These are phyloP conservation scores for Suncus etruscus DNA, from an alignment of 2,113 vertebrate species.

Conservation along the genomic window DNA sequence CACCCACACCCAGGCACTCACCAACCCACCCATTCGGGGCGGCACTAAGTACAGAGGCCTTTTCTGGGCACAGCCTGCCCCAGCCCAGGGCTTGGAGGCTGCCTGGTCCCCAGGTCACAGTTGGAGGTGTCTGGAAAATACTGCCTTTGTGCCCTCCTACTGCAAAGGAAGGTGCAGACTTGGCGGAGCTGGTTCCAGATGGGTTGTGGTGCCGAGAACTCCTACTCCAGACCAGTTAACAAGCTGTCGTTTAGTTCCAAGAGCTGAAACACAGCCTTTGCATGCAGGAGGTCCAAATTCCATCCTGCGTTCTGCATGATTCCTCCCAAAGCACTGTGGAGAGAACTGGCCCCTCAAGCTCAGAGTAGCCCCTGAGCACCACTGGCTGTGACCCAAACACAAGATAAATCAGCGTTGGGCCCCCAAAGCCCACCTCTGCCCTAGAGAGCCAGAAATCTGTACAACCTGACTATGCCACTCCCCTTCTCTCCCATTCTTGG, in stretches of 20 bases:
- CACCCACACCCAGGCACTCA: neutral
- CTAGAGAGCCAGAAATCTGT: neutral
- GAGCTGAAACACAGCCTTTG: too few species aligned
- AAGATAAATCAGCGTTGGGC: too few species aligned
- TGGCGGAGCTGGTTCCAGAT: neutral
- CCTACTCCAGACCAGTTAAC: neutral
- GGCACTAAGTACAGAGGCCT: neutral
- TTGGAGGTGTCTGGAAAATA: neutral
- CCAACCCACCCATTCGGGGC: neutral
- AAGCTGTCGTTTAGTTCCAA: too few species aligned
- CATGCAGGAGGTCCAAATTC: too few species aligned
- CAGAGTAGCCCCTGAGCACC: too few species aligned
- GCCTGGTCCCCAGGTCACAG: neutral
- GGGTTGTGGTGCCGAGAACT: neutral
- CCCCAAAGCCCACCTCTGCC: neutral
- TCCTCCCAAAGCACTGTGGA: too few species aligned
- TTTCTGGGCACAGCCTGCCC: neutral
- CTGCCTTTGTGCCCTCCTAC: neutral
- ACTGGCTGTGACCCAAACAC: too few species aligned
- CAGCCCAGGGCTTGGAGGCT: constrained; percentile 11
- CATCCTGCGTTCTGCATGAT: too few species aligned
- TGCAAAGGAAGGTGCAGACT: neutral
- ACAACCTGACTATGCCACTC: neutral
- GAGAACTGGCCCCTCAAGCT: too few species aligned
- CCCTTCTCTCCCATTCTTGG: neutral